A percentile compares a stretch with the other conserved stretches of the same genome.
Conservation (phyloP, 2,888 invertebrate genomes). For the Oxyteleia sp. region DNA sequence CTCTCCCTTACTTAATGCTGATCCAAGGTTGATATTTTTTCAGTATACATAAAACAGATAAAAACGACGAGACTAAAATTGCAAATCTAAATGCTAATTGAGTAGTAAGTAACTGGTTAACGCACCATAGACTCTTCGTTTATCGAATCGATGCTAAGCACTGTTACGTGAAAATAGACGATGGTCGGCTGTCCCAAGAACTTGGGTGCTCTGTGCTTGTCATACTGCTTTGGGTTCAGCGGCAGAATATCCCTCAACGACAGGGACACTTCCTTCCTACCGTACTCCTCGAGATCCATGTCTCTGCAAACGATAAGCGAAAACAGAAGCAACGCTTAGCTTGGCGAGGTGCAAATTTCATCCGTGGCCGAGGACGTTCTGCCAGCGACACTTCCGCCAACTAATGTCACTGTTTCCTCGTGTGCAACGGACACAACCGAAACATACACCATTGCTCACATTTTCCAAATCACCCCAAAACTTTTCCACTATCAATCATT, state of each 20-base stretch:
- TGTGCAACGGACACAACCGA: conserved; percentile 61
- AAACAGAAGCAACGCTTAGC: conserved; percentile 75
- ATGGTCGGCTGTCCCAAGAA: no score
- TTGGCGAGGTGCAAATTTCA: conserved; percentile 64
- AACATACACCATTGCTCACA: conserved; percentile 42
- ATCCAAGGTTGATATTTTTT: no score
- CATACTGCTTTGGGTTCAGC: conserved; percentile 94
- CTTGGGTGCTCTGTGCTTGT: no score
- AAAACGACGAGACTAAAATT: no score
- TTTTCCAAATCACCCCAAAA: conserved; percentile 44
- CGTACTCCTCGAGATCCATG: conserved; percentile 85
- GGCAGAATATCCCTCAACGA: conserved; percentile 95
- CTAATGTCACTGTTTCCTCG: conserved; percentile 68
- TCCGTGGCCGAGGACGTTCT: conserved; percentile 59
- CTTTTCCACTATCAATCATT: conserved; percentile 44
- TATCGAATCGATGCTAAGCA: conserved; percentile 96
- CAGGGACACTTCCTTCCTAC: conserved; percentile 90
- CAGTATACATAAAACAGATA: no score
- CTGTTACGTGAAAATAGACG: conserved; percentile 97
- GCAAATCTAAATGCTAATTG: no score
- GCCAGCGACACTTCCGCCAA: conserved; percentile 70
- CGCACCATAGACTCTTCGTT: conserved; percentile 97
- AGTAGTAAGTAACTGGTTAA: no score
- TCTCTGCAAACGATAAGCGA: conserved; percentile 83
- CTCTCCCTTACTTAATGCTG: no score